phyloP scores from a whole-genome alignment of 2,888 invertebrate genomes.

The Drosophila buzzatii region DNA sequence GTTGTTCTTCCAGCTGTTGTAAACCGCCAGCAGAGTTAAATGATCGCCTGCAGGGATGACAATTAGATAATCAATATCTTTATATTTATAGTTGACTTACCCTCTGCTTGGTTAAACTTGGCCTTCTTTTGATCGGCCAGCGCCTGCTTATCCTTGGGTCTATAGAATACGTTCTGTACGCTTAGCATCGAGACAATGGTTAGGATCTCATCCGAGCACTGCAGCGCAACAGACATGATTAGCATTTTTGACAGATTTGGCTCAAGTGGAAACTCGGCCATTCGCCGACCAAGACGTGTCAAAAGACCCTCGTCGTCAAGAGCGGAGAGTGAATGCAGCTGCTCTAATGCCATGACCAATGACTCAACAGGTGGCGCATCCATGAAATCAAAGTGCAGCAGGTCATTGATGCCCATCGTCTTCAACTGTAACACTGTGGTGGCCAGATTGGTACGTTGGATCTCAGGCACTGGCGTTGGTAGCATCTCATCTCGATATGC shows the following conservation, averaged over 20 bases:
- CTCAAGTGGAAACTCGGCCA: conserved; percentile 99
- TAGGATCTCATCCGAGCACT: conserved; percentile 98
- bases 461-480: conserved; percentile 98
- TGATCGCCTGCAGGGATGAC: conserved; percentile 90
- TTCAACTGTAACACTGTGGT: conserved; percentile 97
- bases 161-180: conserved; percentile 99
- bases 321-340: conserved; percentile 97
- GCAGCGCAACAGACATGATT: conserved; percentile 99
- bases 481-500: conserved; percentile 99
- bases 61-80: neutral
- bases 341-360: conserved; percentile 98
- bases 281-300: conserved; percentile 93
- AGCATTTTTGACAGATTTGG: conserved; percentile 99
- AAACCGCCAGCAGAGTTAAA: conserved; percentile 97
- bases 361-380: conserved; percentile 99
- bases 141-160: conserved; percentile 97
- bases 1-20: conserved; percentile 99
- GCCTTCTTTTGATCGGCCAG: conserved; percentile 99
- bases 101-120: conserved; percentile 99
- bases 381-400: conserved; percentile 99
- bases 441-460: conserved; percentile 98
- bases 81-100: conserved; percentile 36
- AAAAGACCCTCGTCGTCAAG: conserved; percentile 97
- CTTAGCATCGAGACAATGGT: conserved; percentile 99
- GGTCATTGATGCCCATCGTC: conserved; percentile 99